Evolutionary conservation across 2,113 vertebrate species (phyloP).

Genomic region (Archocentrus centrarchus): DNA sequence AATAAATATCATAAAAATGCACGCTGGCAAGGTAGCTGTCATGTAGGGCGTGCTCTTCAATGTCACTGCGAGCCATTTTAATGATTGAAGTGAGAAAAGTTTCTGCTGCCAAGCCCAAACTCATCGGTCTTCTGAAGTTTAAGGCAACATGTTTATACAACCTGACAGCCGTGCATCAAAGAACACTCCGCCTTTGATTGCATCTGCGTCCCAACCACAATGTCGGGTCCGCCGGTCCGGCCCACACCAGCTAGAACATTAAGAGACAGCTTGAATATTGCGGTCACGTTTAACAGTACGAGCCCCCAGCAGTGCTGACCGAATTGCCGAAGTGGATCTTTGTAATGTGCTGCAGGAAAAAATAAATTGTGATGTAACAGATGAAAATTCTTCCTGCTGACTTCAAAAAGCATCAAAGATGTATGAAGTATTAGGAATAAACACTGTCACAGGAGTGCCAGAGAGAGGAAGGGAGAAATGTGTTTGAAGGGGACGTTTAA

Average conservation of each 20-base stretch:
- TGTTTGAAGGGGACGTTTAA: constrained; percentile 43
- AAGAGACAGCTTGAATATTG: constrained; percentile 16
- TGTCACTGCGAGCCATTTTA: constrained; percentile 18
- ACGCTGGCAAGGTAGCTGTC: neutral
- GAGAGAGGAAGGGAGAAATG: constrained; percentile 17
- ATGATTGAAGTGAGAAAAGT: constrained; percentile 39
- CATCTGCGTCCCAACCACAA: constrained; percentile 7
- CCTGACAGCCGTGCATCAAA: constrained; percentile 52
- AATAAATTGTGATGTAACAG: constrained; percentile 45
- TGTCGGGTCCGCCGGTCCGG: constrained; percentile 21
- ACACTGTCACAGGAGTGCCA: constrained; percentile 20
- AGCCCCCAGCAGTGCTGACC: constrained; percentile 3
- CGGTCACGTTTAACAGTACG: constrained; percentile 5
- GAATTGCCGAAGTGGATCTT: constrained; percentile 27
- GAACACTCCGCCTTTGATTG: constrained; percentile 29
- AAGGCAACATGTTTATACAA: constrained; percentile 24
- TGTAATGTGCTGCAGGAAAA: constrained; percentile 38
- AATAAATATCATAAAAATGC: neutral
- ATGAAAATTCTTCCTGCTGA: constrained; percentile 53
- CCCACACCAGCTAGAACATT: neutral
- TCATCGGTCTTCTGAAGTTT: constrained; percentile 13
- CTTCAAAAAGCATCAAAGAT: constrained; percentile 59
- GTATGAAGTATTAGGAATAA: constrained; percentile 45
- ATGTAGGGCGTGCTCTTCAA: neutral
- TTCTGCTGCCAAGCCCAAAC: constrained; percentile 30